phyloP scores from a whole-genome alignment of 2,797 vertebrate genomes.

The Zenarchopterus dispar region DNA sequence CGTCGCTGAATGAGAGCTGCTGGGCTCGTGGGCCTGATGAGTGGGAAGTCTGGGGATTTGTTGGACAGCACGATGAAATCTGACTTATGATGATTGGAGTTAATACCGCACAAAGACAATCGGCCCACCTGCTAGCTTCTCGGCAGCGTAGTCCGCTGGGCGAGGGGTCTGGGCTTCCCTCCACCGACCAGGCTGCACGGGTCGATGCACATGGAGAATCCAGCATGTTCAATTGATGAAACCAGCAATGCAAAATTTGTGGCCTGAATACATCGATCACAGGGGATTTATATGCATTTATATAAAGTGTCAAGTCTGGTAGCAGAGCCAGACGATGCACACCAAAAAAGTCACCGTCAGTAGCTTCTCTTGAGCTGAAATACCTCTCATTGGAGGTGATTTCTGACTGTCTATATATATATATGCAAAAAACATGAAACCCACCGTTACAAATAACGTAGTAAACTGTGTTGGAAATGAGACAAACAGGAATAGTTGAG shows the following conservation, averaged over 20 bases:
- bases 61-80: constrained; percentile 53
- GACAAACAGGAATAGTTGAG: constrained; percentile 37
- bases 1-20: constrained; percentile 21
- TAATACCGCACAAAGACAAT: constrained; percentile 59
- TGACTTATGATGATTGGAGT: constrained; percentile 73
- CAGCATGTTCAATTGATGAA: constrained; percentile 45
- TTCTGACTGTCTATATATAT: constrained; percentile 18
- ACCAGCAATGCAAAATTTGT: constrained; percentile 29
- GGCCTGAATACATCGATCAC: constrained; percentile 23
- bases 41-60: constrained; percentile 65
- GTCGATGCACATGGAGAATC: constrained; percentile 58
- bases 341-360: constrained; percentile 10
- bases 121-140: constrained; percentile 66
- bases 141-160: constrained; percentile 20
- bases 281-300: constrained; percentile 23
- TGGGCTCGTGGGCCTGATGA: constrained; percentile 33
- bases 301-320: constrained; percentile 7
- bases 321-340: constrained; percentile 8
- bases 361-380: constrained; percentile 8
- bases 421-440: constrained; percentile 17
- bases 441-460: constrained; percentile 34
- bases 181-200: constrained; percentile 39
- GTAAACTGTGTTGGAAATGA: constrained; percentile 50
- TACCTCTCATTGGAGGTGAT: constrained; percentile 8
- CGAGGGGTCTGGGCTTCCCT: constrained; percentile 43